Conservation (phyloP, 2,797 vertebrate species). For the Acomys russatus region DNA sequence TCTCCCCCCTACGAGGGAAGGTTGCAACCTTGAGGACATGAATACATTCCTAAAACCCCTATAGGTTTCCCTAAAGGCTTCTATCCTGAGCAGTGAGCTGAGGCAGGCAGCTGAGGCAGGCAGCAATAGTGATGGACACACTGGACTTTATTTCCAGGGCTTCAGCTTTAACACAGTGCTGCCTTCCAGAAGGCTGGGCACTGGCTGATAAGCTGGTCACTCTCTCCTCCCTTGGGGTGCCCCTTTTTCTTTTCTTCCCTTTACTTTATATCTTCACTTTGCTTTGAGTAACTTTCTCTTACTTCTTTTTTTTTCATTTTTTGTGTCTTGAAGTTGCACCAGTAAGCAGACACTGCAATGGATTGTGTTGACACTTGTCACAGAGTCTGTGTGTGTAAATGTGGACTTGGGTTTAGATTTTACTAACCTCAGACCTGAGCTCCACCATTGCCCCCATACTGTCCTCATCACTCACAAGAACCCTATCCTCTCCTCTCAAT, state of each 20-base stretch:
- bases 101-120: neutral
- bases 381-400: neutral
- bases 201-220: neutral
- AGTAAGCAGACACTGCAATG: rapidly evolving
- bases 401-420: neutral
- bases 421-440: neutral
- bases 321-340: no score
- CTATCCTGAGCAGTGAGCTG: neutral
- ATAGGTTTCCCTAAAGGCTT: neutral
- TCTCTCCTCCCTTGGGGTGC: neutral
- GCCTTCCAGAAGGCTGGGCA: neutral
- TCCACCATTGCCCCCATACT: rapidly evolving
- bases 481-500: rapidly evolving
- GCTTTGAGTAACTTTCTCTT: no score
- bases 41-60: no score
- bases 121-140: rapidly evolving
- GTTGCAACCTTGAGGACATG: neutral
- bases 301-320: neutral
- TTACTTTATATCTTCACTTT: neutral
- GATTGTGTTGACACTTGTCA: no score
- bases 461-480: rapidly evolving
- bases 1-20: neutral
- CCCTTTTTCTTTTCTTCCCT: no score
- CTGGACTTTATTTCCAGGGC: rapidly evolving
- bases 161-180: neutral